phyloP scores from a whole-genome alignment of 2,797 vertebrate genomes.

The Phrynocephalus guinanensis region DNA sequence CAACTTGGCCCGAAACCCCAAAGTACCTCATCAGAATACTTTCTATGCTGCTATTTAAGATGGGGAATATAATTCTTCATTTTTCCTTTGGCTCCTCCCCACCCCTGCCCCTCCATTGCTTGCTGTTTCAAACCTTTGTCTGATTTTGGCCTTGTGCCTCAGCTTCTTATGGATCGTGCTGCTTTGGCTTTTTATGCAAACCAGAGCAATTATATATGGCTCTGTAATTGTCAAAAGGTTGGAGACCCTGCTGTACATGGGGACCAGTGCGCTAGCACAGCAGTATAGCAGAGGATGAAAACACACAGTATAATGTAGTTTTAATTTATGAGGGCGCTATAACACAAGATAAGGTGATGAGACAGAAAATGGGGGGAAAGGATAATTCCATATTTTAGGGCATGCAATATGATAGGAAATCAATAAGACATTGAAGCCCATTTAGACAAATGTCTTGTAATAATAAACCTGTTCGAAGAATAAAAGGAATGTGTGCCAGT shows the following conservation, averaged over 20 bases:
- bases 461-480: conserved; percentile 57
- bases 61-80: neutral
- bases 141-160: neutral
- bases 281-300: conserved; percentile 27
- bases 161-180: conserved; percentile 4
- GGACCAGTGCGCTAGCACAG: conserved; percentile 24
- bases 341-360: conserved; percentile 41
- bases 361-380: conserved; percentile 53
- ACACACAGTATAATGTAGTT: conserved; percentile 40
- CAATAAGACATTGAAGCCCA: conserved; percentile 45
- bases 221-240: conserved; percentile 18
- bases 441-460: conserved; percentile 60
- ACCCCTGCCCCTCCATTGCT: neutral
- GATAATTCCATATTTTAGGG: conserved; percentile 61
- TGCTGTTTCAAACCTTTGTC: neutral
- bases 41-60: neutral
- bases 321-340: conserved; percentile 46
- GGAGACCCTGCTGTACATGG: conserved; percentile 14
- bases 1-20: neutral
- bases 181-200: conserved; percentile 7
- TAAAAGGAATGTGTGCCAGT: conserved; percentile 40
- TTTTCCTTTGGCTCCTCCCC: neutral
- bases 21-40: neutral
- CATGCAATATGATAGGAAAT: conserved; percentile 52
- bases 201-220: neutral